Percentiles rank a stretch among this genome's conserved stretches.
Conservation (phyloP, 2,113 vertebrate genomes). For the Colinus virginianus region DNA sequence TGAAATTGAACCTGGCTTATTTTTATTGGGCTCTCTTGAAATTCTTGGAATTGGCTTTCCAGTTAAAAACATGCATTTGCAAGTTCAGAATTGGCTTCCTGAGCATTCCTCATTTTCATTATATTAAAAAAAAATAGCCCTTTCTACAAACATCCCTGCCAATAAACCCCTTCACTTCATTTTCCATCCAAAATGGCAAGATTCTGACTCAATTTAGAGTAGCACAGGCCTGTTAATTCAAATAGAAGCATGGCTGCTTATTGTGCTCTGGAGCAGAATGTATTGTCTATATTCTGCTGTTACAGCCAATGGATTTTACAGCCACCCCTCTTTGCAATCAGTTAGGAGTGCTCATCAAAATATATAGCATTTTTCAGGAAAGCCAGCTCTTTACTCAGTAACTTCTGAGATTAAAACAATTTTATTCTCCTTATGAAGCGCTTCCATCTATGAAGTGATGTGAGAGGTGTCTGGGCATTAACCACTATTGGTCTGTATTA, state of each 20-base stretch:
- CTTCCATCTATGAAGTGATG: constrained; percentile 8
- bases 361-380: constrained; percentile 59
- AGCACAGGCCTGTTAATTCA: constrained; percentile 34
- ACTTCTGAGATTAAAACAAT: constrained; percentile 26
- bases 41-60: constrained; percentile 52
- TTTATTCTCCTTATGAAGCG: constrained; percentile 59
- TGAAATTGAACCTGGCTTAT: neutral
- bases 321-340: constrained; percentile 9
- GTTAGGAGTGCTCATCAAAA: constrained; percentile 24
- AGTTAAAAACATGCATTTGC: constrained; percentile 40
- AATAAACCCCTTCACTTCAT: constrained; percentile 22
- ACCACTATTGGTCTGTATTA: neutral
- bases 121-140: neutral
- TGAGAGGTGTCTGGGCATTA: constrained; percentile 9
- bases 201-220: constrained; percentile 14
- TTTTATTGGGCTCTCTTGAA: constrained; percentile 24
- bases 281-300: constrained; percentile 36
- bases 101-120: constrained; percentile 37
- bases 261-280: constrained; percentile 50
- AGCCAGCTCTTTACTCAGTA: constrained; percentile 11
- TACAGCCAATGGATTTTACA: constrained; percentile 48
- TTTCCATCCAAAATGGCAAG: constrained; percentile 3
- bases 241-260: neutral
- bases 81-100: constrained; percentile 40
- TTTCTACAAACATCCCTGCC: constrained; percentile 23